Percentiles rank a stretch among this genome's conserved stretches.
These are phyloP conservation scores for Colistium nudipinnis DNA, from an alignment of 2,113 vertebrate genomes.

Conservation along the genomic window DNA sequence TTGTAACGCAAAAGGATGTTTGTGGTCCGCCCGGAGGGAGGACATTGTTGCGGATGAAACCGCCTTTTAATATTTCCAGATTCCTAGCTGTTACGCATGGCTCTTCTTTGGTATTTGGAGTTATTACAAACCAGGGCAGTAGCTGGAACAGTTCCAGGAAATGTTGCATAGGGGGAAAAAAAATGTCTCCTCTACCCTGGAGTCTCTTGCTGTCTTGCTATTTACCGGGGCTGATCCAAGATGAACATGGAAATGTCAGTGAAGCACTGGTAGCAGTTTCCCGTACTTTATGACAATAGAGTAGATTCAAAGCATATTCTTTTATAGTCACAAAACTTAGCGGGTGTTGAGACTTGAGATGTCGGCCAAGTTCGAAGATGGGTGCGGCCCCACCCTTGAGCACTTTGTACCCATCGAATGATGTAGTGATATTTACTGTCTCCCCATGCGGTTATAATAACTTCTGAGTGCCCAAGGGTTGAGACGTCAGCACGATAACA, in stretches of 20 bases:
- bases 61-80: background rate
- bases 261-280: background rate
- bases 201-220: background rate
- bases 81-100: background rate
- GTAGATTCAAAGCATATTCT: too few species aligned
- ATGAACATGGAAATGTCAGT: background rate
- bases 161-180: background rate
- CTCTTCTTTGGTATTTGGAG: too few species aligned
- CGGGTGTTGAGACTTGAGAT: too few species aligned
- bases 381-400: too few species aligned
- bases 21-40: background rate
- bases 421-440: too few species aligned
- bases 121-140: background rate
- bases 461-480: background rate
- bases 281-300: too few species aligned
- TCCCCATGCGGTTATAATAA: too few species aligned
- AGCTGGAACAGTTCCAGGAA: background rate
- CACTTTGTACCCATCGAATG: too few species aligned
- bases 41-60: background rate
- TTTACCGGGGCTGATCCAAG: background rate
- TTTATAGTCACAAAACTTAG: too few species aligned
- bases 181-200: too few species aligned
- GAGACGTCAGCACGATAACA: background rate
- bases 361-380: too few species aligned
- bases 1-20: background rate